phyloP scores from a whole-genome alignment of 2,797 vertebrate genomes.

The Hylomyscus alleni region DNA sequence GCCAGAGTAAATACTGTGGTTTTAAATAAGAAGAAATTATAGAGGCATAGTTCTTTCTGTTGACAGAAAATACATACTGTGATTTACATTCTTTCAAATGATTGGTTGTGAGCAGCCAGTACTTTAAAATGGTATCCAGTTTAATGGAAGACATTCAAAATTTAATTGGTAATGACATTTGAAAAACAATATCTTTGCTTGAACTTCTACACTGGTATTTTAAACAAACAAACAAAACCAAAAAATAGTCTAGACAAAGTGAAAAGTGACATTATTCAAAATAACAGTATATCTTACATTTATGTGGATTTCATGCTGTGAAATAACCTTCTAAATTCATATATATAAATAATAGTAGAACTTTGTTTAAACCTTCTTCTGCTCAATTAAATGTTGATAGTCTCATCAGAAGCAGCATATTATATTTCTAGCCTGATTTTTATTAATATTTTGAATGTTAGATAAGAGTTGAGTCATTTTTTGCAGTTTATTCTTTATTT shows the following conservation, averaged over 20 bases:
- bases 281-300: background rate
- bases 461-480: background rate
- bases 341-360: background rate
- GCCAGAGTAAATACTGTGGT: background rate
- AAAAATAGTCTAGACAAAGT: background rate
- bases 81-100: background rate
- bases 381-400: background rate
- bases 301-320: background rate
- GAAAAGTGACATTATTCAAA: background rate
- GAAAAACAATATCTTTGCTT: background rate
- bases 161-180: background rate
- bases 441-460: background rate
- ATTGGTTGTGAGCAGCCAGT: accelerated
- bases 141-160: background rate
- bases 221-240: background rate
- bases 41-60: background rate
- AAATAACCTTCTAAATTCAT: background rate
- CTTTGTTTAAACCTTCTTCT: background rate
- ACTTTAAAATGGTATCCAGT: background rate
- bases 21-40: background rate
- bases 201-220: background rate
- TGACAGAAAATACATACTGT: background rate
- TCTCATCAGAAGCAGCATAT: background rate
- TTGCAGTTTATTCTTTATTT: background rate
- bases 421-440: too few relatives aligned